Evolutionary conservation across 2,113 vertebrate species (phyloP).

Genomic region (Phalacrocorax pelagicus): DNA sequence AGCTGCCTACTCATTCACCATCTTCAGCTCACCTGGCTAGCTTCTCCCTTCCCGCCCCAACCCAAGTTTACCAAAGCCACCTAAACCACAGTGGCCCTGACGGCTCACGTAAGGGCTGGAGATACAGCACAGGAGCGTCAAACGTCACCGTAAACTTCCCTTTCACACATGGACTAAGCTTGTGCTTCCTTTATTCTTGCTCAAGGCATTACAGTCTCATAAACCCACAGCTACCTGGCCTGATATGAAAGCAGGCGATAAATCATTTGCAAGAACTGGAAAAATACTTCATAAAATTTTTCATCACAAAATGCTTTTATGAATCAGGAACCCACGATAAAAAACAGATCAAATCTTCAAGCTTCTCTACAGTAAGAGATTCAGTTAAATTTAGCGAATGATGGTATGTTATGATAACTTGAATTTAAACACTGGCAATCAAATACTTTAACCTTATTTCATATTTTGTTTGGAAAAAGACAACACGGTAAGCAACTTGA

Average conservation of each 20-base stretch:
- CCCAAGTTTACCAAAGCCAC: neutral
- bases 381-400: neutral
- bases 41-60: neutral
- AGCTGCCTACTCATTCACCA: neutral
- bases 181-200: neutral
- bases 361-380: neutral
- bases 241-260: neutral
- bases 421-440: neutral
- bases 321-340: neutral
- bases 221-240: neutral
- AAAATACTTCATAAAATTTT: neutral
- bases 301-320: neutral
- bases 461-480: neutral
- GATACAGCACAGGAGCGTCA: neutral
- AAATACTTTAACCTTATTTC: neutral
- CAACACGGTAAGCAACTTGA: neutral
- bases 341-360: neutral
- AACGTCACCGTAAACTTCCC: neutral
- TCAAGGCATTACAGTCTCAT: neutral
- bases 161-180: neutral
- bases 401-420: neutral
- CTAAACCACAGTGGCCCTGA: neutral
- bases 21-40: neutral
- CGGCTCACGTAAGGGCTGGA: neutral
- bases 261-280: neutral